Evolutionary conservation across 2,113 vertebrate genomes (phyloP), one percentile per base, ranked within the genome.

Genomic region (Phylloscopus trochiloides): DNA sequence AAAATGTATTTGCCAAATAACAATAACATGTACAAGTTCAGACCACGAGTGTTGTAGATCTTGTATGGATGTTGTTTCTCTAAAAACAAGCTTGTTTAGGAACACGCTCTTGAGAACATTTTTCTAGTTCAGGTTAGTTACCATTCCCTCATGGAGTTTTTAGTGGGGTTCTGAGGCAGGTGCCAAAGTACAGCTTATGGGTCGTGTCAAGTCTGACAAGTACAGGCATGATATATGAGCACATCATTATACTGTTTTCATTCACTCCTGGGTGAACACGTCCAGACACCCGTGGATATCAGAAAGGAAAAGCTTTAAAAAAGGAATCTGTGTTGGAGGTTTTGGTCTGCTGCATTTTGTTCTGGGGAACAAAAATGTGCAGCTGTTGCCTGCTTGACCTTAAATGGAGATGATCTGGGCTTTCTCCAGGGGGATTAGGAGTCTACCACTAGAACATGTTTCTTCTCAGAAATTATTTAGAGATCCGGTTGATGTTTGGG

Each of bases 341-440:
- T 93, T 88, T 89, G 77, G 42, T 73, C 85, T 95, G 72, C 75
- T 96, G 93, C 67, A 59, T 94, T 97, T 97, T 94, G 77, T 88
- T 88, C 59, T 54, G 87, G 42, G 86, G 74, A 96, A 75, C 86
- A 96, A 91, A 96, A 97, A 96, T 90, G 89, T 90, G 85, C 95
- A 92, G 93, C 88, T 96, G 95, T 96, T 97, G 86, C 95, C 93
- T 94, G 47, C 84, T 93, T 98, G 94, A 92, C 98, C 98, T 97
- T 98, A 98, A 97, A 98, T 98, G 98, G 98, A 98, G 88, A 98
- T 97, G 94, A 67, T 97, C 91, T 97, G 94, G 96, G 88, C 66
- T 97, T 96, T 97, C 95, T 97, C 97, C 97, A 96, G 97, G 89
- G 97, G 96, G 83, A 97, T 95, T 97, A 96, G 93, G 83, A 97